Conservation (phyloP, 2,888 invertebrate species). For the Troilus luridus region DNA sequence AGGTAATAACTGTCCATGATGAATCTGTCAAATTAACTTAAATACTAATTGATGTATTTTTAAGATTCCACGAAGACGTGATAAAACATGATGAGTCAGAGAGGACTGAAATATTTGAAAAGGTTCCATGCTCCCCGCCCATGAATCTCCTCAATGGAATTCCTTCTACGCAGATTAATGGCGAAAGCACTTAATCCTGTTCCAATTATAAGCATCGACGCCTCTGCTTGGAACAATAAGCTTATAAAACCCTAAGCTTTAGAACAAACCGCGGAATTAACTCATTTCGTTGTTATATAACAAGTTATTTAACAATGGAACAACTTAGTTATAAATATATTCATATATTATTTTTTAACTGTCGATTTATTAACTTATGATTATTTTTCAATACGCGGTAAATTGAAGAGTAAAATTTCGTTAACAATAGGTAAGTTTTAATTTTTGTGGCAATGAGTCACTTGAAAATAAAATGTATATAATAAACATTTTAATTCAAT, state of each 20-base stretch:
- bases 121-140: neutral
- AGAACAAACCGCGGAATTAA: neutral
- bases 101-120: slow-evolving; percentile 24
- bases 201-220: slow-evolving; percentile 42
- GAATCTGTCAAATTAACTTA: neutral
- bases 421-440: no score
- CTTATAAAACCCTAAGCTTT: neutral
- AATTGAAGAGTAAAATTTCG: no score
- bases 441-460: no score
- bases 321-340: no score
- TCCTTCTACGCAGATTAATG: slow-evolving; percentile 11
- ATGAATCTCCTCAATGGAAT: slow-evolving; percentile 37
- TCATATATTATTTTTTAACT: no score
- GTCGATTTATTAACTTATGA: no score
- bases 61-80: neutral
- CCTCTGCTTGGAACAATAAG: neutral
- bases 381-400: no score
- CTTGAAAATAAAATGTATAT: no score
- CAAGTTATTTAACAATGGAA: no score
- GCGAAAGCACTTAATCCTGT: slow-evolving; percentile 26
- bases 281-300: neutral
- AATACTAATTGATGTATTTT: slow-evolving; percentile 25
- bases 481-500: no score
- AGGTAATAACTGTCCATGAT: neutral
- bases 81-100: slow-evolving; percentile 20